Evolutionary conservation across 2,797 vertebrate species (phyloP), one percentile per base, ranked within the genome.

Genomic region (Pipistrellus pipistrellus): DNA sequence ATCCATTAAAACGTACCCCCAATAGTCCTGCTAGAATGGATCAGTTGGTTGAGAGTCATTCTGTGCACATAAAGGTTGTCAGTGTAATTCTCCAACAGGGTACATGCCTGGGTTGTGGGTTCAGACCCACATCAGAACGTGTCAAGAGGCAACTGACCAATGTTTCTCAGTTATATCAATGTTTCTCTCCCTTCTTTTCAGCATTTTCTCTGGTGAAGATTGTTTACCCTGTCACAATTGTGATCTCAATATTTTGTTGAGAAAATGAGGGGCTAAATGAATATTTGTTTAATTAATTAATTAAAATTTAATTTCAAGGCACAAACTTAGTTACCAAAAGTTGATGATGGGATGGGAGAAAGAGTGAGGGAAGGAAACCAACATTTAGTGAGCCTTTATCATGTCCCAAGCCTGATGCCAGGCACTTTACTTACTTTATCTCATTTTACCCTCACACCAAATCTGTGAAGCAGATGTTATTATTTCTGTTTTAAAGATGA

Each of bases 381-480:
- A 38, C 41, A 71, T 44, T 25, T 46, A 32, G 53, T 44, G 21
- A 48, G 32, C 0, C 17, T 27, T 83, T 66, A 35, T 41, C 41
- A 11, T 18, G 4, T 27, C 62, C n/a, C 17, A 73, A 82, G 59
- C 13, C 18, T 91, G 77, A 32, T 38, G 62, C 23, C 4, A 51
- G 2, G 27, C 44, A n/a, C 11, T 69, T 64, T 55, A 46, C 85
- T 91, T 77, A 35, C 75, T 89, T 35, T 62, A 46, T 73, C 32
- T 93, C 44, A 62, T 90, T 80, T 92, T n/a, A 81, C 46, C 30
- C 21, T 94, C 48, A 48, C 8, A 46, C 32, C 51, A 81, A 84
- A 57, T 68, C 72, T 81, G 59, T 71, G 59, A 76, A 87, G 32
- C 78, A 92, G 73, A 85, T 78, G 62, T 85, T 76, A 62, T 88